These are phyloP conservation scores for Ficedula albicollis DNA, from an alignment of 2,797 vertebrate genomes.

Conservation along the genomic window DNA sequence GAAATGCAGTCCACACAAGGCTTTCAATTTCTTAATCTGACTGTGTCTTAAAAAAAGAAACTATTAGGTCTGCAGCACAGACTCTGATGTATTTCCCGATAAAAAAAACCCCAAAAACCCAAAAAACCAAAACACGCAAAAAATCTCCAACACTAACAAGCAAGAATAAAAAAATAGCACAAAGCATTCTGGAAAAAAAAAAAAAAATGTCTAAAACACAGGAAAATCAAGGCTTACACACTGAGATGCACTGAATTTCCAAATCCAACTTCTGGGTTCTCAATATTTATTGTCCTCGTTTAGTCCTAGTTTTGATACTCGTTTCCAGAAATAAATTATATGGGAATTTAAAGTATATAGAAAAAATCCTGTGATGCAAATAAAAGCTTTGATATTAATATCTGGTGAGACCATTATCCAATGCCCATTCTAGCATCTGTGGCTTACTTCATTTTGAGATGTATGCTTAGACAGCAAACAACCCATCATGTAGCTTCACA, in stretches of 20 bases:
- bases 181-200: background rate
- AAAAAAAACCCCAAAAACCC: rapidly evolving
- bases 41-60: background rate
- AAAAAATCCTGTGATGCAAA: background rate
- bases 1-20: background rate
- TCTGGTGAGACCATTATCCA: background rate
- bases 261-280: background rate
- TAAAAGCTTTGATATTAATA: background rate
- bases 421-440: background rate
- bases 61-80: background rate
- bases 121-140: background rate
- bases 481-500: background rate
- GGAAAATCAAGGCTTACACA: background rate
- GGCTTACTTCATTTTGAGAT: background rate
- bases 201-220: background rate
- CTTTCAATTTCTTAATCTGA: background rate
- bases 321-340: background rate
- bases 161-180: rapidly evolving
- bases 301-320: rapidly evolving
- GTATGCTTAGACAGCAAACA: background rate
- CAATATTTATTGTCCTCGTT: background rate
- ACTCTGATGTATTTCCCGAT: background rate
- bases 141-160: rapidly evolving
- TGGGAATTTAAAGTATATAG: background rate
- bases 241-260: background rate